Percentiles rank a stretch among this genome's conserved stretches.
Conservation (phyloP, 2,797 vertebrate species). For the Antennarius maculatus region DNA sequence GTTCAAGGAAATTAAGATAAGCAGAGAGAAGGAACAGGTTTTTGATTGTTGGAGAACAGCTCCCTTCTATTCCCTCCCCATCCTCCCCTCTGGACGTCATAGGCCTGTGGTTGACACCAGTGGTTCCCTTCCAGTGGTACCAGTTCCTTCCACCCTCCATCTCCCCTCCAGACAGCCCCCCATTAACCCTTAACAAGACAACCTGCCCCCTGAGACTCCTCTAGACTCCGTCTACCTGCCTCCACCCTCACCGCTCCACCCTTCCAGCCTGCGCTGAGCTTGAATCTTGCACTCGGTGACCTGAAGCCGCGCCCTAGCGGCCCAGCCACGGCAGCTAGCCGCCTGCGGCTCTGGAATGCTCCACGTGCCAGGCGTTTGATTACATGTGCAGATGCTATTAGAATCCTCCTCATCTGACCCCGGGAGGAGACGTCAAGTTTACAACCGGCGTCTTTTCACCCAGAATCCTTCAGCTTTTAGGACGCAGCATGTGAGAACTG, state of each 20-base stretch:
- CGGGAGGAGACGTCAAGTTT: conserved; percentile 42
- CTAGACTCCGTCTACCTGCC: conserved; percentile 52
- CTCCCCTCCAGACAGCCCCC: conserved; percentile 26
- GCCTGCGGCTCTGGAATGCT: conserved; percentile 58
- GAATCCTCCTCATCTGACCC: conserved; percentile 63
- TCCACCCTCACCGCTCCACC: conserved; percentile 40
- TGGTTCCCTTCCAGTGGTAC: conserved; percentile 78
- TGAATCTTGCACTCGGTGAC: conserved; percentile 51
- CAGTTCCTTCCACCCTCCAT: conserved; percentile 32
- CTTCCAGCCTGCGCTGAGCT: conserved; percentile 22
- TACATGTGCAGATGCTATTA: conserved; percentile 75
- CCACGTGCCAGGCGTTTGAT: conserved; percentile 63
- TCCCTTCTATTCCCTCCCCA: no score
- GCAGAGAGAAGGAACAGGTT: conserved; percentile 37
- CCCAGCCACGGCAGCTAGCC: conserved; percentile 38
- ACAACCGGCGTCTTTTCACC: conserved; percentile 29
- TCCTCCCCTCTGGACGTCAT: conserved; percentile 76
- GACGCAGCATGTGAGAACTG: neutral
- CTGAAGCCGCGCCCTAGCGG: conserved; percentile 50
- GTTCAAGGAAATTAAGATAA: conserved; percentile 41
- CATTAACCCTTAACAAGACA: conserved; percentile 44
- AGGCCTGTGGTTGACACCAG: conserved; percentile 79
- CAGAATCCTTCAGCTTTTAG: neutral
- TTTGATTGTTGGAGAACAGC: conserved; percentile 37
- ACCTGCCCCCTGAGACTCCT: conserved; percentile 41